Percentiles rank a stretch among this genome's conserved stretches.
Evolutionary conservation across 30 jellyfish, hydroid and myxozoan genomes (phyloP).

Genomic region (Haliclystus octoradiatus): DNA sequence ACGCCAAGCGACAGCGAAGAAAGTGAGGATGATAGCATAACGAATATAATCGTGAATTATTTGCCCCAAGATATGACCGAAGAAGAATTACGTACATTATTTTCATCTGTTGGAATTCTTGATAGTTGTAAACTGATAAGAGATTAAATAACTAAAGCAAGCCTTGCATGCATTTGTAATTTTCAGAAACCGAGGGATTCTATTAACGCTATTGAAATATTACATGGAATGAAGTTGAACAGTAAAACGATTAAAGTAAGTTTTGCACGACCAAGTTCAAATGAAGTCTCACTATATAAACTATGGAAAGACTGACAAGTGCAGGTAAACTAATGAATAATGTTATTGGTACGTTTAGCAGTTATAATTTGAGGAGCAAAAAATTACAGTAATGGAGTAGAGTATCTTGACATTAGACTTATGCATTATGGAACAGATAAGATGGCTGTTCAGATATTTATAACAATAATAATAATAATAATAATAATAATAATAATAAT

Average conservation of each 20-base stretch:
- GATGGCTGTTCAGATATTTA: neutral
- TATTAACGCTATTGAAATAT: conserved; percentile 84
- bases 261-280: conserved; percentile 98
- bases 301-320: no score
- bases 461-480: neutral
- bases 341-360: no score
- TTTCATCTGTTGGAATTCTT: conserved; percentile 88
- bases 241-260: conserved; percentile 94
- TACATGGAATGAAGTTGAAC: conserved; percentile 92
- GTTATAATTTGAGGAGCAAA: no score
- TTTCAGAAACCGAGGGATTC: conserved; percentile 79
- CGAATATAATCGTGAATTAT: conserved; percentile 93
- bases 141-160: conserved; percentile 77
- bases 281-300: no score
- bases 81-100: conserved; percentile 80
- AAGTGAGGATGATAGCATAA: conserved; percentile 62
- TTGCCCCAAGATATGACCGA: conserved; percentile 99
- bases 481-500: neutral
- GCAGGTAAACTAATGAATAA: no score
- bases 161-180: conserved; percentile 97
- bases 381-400: neutral
- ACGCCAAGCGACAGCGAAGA: conserved; percentile 13
- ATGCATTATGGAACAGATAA: neutral
- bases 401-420: neutral
- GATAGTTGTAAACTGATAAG: conserved; percentile 97